These are phyloP conservation scores for Zaprionus africanus DNA, from an alignment of 1,140 invertebrate species.

Conservation along the genomic window DNA sequence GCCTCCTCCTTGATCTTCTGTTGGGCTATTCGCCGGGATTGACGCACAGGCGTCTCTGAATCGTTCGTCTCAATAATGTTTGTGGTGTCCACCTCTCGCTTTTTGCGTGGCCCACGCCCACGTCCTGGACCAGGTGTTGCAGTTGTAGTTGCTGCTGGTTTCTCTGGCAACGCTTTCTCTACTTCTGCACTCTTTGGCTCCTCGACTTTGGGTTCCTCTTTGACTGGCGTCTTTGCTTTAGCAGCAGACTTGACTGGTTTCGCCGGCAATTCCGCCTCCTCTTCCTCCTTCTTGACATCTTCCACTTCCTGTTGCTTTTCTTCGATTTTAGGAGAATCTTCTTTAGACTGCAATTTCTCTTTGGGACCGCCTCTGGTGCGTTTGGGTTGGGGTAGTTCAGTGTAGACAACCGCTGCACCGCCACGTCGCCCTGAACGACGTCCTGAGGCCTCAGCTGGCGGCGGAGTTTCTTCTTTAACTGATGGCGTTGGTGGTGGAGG, in stretches of 20 bases:
- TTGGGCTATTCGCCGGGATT: conserved; percentile 92
- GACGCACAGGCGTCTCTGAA: conserved; percentile 87
- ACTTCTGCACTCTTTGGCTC: conserved; percentile 21
- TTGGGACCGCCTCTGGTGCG: conserved; percentile 63
- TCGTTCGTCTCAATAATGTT: conserved; percentile 75
- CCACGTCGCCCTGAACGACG: conserved; percentile 74
- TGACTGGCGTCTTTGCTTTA: conserved; percentile 32
- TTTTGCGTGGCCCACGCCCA: conserved; percentile 82
- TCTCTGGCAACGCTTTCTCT: conserved; percentile 1
- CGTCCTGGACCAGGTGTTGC: conserved; percentile 51
- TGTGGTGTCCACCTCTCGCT: conserved; percentile 85
- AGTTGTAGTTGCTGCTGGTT: conserved; percentile 15
- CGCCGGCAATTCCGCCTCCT: conserved; percentile 7
- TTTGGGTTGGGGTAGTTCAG: conserved; percentile 70
- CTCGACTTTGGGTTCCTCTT: conserved; percentile 21
- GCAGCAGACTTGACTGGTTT: conserved; percentile 9
- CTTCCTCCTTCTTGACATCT: neutral
- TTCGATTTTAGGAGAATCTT: conserved; percentile 21
- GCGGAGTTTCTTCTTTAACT: conserved; percentile 1
- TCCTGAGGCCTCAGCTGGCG: conserved; percentile 20
- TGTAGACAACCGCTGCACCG: conserved; percentile 59
- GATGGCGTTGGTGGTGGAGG: neutral
- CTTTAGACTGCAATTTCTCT: conserved; percentile 33
- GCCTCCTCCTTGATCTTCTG: conserved; percentile 93
- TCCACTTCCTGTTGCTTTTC: conserved; percentile 8